Base-by-base conservation (phyloP, 2,888 invertebrate genomes). In the Netelia virgata region DNA sequence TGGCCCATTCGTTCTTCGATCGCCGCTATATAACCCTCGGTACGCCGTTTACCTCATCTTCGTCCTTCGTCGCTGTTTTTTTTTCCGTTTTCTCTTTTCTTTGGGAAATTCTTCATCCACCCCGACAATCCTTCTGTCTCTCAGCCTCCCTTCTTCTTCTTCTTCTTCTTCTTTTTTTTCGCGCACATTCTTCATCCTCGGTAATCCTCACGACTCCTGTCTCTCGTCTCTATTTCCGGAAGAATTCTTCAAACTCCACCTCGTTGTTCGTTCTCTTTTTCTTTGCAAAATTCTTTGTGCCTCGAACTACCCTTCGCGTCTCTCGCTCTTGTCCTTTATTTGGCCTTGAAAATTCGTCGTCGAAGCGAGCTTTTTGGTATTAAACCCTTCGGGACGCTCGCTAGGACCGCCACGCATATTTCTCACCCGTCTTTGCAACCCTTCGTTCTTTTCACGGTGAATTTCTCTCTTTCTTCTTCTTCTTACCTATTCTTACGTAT, bases 21-120 rank as follows among this genome's bases (percentile, higher is more conserved):
- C 18, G 9, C 61, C 43, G 8, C 53, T 23, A 41, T 66, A 61
- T 57, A 75, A 76, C 72, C 72, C 59, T 50, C 77, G 61, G 23
- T 57, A 59, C 20, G 68, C 23, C 70, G 66, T 79, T 72, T 76
- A 64, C 70, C 70, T 72, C 83, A 61, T 75, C 75, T 64, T 66
- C 75, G 59, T 61, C 66, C 53, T 63, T 76, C 53, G 20, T 14
- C 43, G 20, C 18, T 79, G 11, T 10, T 57, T 36, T 41, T 59
- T 47, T 68, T 57, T 53, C 18, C 23, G 50, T 63, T 47, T 23
- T 47, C n/a, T 23, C 55, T 43, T 55, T 55, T 64, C 18, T 53
- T 75, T 64, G 16, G 16, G 10, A 57, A 57, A 57, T 18, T 57
- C 57, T 57, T 57, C 57, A 57, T 57, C 18, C 18, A 53, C 53